Evolutionary conservation across 2,888 invertebrate genomes (phyloP).

Genomic region (Pterostichus niger): DNA sequence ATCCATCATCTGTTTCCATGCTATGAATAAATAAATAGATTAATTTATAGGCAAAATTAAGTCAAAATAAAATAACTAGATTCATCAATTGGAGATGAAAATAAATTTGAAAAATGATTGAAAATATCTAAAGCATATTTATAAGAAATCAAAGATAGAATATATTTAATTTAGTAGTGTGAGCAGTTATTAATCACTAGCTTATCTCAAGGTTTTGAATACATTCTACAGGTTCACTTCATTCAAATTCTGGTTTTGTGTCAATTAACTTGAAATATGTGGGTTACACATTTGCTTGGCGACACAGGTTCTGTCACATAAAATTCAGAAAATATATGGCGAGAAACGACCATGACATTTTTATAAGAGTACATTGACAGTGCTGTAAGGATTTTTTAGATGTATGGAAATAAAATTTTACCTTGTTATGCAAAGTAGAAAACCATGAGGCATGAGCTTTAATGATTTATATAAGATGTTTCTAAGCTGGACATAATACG

Average conservation of each 20-base stretch:
- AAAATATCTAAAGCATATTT: no score
- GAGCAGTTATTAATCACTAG: not conserved
- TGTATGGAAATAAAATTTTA: constrained; percentile 31
- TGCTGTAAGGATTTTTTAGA: not conserved
- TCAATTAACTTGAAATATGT: constrained; percentile 53
- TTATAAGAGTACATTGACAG: constrained; percentile 57
- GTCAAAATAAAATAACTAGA: no score
- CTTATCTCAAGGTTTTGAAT: constrained; percentile 9
- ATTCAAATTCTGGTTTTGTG: constrained; percentile 48
- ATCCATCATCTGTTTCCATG: no score
- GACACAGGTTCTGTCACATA: constrained; percentile 29
- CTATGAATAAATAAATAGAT: no score
- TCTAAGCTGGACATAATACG: not conserved
- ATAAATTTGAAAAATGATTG: no score
- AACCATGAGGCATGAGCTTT: not conserved
- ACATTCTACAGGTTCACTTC: constrained; percentile 52
- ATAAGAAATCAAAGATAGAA: no score
- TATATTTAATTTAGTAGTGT: no score
- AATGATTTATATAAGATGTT: constrained; percentile 1
- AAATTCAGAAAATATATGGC: constrained; percentile 49
- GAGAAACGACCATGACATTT: constrained; percentile 56
- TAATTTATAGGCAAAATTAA: no score
- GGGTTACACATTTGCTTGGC: constrained; percentile 41
- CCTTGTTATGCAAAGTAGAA: constrained; percentile 33
- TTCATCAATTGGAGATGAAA: no score